Evolutionary conservation across 2,797 vertebrate species (phyloP).

Genomic region (Lerista edwardsae): DNA sequence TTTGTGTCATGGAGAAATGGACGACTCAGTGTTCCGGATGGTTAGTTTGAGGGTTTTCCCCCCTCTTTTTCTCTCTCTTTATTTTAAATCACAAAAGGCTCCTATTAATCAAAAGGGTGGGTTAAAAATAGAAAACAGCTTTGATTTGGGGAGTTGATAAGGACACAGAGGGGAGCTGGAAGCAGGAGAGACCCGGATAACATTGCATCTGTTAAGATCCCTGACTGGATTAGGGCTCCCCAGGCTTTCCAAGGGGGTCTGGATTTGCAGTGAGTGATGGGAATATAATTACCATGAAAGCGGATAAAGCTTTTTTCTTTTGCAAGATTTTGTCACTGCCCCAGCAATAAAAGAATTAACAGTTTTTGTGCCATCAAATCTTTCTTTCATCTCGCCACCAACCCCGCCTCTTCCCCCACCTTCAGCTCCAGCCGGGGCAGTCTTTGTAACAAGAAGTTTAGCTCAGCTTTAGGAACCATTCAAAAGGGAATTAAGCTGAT

Average conservation of each 20-base stretch:
- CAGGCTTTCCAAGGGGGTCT: background rate
- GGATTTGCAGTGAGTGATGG: slow-evolving; percentile 11
- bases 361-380: slow-evolving; percentile 9
- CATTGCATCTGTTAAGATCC: slow-evolving; percentile 19
- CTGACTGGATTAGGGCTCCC: slow-evolving; percentile 2
- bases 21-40: background rate
- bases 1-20: background rate
- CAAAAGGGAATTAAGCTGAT: slow-evolving; percentile 21
- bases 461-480: slow-evolving; percentile 1
- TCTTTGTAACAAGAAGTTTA: slow-evolving; percentile 9
- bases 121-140: slow-evolving; percentile 10
- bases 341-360: slow-evolving; percentile 20
- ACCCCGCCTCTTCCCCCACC: background rate
- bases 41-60: background rate
- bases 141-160: slow-evolving; percentile 14
- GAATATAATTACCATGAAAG: slow-evolving; percentile 9
- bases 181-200: background rate
- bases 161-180: background rate
- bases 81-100: slow-evolving; percentile 8
- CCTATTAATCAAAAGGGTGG: background rate
- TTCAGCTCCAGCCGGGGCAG: background rate
- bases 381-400: slow-evolving; percentile 6
- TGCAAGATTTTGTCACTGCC: slow-evolving; percentile 23
- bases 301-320: slow-evolving; percentile 18
- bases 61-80: background rate